These are phyloP conservation scores for Junonia oenone DNA, from an alignment of 2,888 invertebrate genomes.

Conservation along the genomic window DNA sequence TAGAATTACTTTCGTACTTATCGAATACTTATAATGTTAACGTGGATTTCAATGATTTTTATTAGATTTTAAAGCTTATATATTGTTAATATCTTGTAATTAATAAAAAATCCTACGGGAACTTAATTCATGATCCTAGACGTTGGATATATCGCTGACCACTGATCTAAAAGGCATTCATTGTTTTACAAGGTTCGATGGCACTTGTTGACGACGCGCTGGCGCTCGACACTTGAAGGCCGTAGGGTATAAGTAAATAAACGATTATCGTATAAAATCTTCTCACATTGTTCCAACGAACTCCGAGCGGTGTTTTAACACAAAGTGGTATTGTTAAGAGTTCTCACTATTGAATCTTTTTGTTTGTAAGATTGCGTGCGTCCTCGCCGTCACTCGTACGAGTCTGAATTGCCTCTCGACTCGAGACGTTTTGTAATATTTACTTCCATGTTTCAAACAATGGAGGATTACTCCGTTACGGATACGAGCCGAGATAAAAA, in stretches of 20 bases:
- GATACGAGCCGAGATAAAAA: neutral
- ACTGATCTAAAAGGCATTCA: neutral
- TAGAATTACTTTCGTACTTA: no score
- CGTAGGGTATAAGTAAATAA: neutral
- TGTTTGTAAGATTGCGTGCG: slow-evolving; percentile 12
- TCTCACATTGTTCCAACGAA: slow-evolving; percentile 10
- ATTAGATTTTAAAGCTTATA: no score
- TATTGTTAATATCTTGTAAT: no score
- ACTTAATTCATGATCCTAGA: no score
- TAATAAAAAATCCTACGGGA: no score
- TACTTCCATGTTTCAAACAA: neutral
- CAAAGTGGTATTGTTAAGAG: slow-evolving; percentile 3
- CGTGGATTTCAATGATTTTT: no score
- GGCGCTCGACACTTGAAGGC: neutral
- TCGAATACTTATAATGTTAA: no score
- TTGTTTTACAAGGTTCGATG: neutral
- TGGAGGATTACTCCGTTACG: neutral
- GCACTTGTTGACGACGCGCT: neutral
- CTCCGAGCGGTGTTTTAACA: neutral
- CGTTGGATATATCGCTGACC: neutral
- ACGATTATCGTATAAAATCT: neutral
- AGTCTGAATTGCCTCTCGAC: neutral
- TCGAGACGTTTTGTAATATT: neutral
- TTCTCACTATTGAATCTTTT: slow-evolving; percentile 17
- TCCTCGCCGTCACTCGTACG: neutral